These are phyloP conservation scores for Pectinophora gossypiella DNA, from an alignment of 1,140 invertebrate species.

Conservation along the genomic window DNA sequence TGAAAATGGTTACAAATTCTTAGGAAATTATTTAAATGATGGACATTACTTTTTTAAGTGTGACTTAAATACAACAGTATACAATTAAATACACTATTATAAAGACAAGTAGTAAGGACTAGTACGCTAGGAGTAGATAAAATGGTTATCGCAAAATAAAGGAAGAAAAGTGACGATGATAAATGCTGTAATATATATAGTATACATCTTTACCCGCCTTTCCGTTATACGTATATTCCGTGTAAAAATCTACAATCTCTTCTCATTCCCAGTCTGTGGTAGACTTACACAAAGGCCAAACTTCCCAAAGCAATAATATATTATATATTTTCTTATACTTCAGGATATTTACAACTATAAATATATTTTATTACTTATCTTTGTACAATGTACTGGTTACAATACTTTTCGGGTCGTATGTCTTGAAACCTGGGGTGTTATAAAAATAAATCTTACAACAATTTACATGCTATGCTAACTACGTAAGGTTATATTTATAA, in stretches of 20 bases:
- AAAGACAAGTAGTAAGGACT: neutral
- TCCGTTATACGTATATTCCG: too few relatives aligned
- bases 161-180: too few relatives aligned
- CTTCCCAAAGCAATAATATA: too few relatives aligned
- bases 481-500: neutral
- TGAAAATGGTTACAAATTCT: neutral
- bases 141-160: neutral
- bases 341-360: neutral
- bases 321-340: too few relatives aligned
- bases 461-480: slow-evolving; percentile 14
- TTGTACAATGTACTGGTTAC: neutral
- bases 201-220: too few relatives aligned
- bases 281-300: too few relatives aligned
- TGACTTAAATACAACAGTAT: slow-evolving; percentile 13
- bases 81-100: neutral
- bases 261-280: too few relatives aligned
- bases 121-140: neutral
- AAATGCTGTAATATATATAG: slow-evolving; percentile 12
- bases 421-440: slow-evolving; percentile 56
- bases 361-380: neutral
- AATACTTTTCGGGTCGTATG: slow-evolving; percentile 46
- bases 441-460: slow-evolving; percentile 61
- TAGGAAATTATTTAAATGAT: neutral
- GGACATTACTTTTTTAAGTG: slow-evolving; percentile 19
- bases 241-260: too few relatives aligned